These are phyloP conservation scores for Sitobion miscanthi DNA, from an alignment of 1,140 invertebrate genomes.

Conservation along the genomic window DNA sequence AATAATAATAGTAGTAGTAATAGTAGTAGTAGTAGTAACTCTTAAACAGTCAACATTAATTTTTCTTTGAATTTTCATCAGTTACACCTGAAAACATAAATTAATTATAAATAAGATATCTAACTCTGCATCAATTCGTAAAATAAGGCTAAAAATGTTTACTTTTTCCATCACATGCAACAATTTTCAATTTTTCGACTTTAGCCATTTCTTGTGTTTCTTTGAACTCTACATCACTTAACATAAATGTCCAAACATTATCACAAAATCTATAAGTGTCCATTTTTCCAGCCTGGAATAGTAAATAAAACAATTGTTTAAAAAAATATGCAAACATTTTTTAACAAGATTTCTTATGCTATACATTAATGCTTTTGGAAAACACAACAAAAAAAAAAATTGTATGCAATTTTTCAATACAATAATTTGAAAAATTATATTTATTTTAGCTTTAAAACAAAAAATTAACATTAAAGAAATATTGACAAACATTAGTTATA, in stretches of 20 bases:
- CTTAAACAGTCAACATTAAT: background rate
- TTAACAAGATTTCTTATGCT: background rate
- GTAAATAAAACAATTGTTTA: conserved; percentile 48
- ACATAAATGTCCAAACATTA: conserved; percentile 99
- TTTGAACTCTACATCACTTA: conserved; percentile 97
- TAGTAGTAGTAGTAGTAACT: background rate
- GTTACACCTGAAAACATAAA: conserved; percentile 44
- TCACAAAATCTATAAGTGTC: conserved; percentile 99
- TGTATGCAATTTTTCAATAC: background rate
- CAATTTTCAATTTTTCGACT: conserved; percentile 98
- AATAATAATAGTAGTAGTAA: background rate
- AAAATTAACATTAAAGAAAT: too few species aligned
- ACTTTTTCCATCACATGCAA: conserved; percentile 99
- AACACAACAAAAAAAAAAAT: background rate
- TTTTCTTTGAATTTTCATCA: conserved; percentile 50
- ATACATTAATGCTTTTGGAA: background rate
- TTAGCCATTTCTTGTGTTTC: conserved; percentile 94
- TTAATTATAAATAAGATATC: conserved; percentile 4
- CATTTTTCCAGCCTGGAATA: conserved; percentile 85
- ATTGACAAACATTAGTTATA: too few species aligned
- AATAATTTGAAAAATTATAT: background rate
- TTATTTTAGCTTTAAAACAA: too few species aligned
- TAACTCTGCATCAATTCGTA: background rate
- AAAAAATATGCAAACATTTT: background rate
- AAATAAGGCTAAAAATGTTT: background rate